Evolutionary conservation across 2,797 vertebrate species (phyloP).

Genomic region (Phataginus tetradactyla): DNA sequence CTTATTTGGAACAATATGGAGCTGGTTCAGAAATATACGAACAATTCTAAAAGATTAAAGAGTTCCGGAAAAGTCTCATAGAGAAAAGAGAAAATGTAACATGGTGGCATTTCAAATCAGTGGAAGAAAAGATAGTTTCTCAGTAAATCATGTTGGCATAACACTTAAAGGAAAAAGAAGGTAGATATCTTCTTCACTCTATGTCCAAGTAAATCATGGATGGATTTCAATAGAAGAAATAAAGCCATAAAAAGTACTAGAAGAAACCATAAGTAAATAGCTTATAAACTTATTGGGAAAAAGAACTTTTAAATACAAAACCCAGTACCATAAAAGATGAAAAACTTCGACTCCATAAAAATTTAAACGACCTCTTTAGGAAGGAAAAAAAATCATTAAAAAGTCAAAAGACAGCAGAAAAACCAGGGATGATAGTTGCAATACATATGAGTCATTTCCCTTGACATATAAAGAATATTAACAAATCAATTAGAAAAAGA

Average conservation of each 20-base stretch:
- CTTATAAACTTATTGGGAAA: not conserved
- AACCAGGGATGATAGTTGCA: not conserved
- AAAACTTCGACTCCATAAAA: not conserved
- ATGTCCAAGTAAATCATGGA: not conserved
- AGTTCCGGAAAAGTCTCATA: not conserved
- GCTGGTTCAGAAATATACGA: not conserved
- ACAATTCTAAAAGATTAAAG: not conserved
- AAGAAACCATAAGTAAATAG: not conserved
- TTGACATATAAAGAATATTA: not conserved
- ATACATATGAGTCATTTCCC: not conserved
- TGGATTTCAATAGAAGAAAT: not conserved
- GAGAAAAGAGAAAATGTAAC: not conserved
- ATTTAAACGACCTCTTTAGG: not conserved
- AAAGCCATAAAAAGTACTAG: not conserved
- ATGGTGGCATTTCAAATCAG: not conserved
- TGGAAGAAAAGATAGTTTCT: not conserved
- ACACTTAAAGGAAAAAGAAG: not conserved
- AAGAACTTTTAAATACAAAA: not conserved
- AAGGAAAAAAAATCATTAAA: not conserved
- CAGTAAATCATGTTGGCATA: not conserved
- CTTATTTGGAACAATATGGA: not conserved
- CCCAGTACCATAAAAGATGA: not conserved
- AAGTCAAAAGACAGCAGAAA: not conserved
- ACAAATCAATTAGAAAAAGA: not conserved
- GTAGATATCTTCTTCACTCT: not conserved